Evolutionary conservation across 2,113 vertebrate species (phyloP).

Genomic region (Columba livia): DNA sequence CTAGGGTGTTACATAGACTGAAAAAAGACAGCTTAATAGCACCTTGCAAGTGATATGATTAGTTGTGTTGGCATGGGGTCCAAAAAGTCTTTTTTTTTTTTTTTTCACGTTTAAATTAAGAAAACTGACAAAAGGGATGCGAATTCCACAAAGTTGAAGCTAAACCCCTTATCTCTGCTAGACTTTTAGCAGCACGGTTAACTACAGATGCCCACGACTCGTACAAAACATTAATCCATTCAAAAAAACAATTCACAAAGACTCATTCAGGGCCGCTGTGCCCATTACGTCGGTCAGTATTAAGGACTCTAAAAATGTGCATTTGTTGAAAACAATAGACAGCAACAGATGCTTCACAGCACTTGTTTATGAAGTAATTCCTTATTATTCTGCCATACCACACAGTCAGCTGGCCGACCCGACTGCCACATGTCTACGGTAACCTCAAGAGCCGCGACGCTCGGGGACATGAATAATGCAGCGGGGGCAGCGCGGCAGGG

Average conservation of each 20-base stretch:
- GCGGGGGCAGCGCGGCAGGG: neutral
- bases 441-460: neutral
- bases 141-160: neutral
- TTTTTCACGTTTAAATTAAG: neutral
- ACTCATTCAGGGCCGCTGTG: conserved; percentile 42
- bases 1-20: neutral
- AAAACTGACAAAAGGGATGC: neutral
- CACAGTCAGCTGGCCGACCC: conserved; percentile 6
- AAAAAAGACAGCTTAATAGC: conserved; percentile 13
- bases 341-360: conserved; percentile 57
- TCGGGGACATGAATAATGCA: conserved; percentile 36
- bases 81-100: neutral
- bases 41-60: neutral
- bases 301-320: conserved; percentile 47
- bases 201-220: conserved; percentile 10
- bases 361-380: conserved; percentile 58
- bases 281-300: conserved; percentile 40
- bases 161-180: neutral
- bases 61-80: neutral
- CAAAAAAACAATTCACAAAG: conserved; percentile 62
- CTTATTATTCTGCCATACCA: conserved; percentile 37
- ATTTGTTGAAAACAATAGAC: conserved; percentile 67
- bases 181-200: neutral
- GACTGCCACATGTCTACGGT: neutral
- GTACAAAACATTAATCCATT: conserved; percentile 52